Evolutionary conservation across 2,888 invertebrate species (phyloP).

Genomic region (Helicoverpa assulta): DNA sequence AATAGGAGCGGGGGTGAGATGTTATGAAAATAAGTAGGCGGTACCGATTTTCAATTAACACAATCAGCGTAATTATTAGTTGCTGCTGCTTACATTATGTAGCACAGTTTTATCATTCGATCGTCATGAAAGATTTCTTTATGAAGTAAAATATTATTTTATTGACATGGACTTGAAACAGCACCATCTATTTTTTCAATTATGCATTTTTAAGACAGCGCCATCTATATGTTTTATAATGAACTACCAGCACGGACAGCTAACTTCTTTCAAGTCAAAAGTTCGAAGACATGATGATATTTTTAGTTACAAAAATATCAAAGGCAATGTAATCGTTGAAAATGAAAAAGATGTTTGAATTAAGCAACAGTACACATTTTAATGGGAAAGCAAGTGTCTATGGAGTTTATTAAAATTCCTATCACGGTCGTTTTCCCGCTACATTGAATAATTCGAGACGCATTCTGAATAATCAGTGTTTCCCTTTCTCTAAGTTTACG

Average conservation of each 20-base stretch:
- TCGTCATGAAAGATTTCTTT: neutral
- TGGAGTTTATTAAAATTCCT: slow-evolving; percentile 73
- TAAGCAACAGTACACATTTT: slow-evolving; percentile 49
- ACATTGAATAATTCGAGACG: slow-evolving; percentile 78
- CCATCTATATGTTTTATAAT: slow-evolving; percentile 71
- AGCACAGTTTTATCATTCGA: slow-evolving; percentile 6
- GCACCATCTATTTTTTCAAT: slow-evolving; percentile 71
- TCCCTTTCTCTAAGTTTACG: slow-evolving; percentile 68
- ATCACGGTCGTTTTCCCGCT: slow-evolving; percentile 71
- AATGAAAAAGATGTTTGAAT: slow-evolving; percentile 48
- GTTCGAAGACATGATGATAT: slow-evolving; percentile 3
- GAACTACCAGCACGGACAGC: slow-evolving; percentile 62
- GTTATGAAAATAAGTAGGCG: slow-evolving; percentile 67
- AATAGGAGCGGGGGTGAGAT: slow-evolving; percentile 71
- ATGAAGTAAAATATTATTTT: neutral
- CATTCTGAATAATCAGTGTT: slow-evolving; percentile 73
- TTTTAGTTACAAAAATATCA: neutral
- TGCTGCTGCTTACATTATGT: slow-evolving; percentile 15
- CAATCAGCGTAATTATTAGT: slow-evolving; percentile 49
- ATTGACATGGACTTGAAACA: slow-evolving; percentile 24
- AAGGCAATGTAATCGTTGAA: neutral
- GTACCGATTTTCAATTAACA: slow-evolving; percentile 64
- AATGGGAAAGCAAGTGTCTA: slow-evolving; percentile 71
- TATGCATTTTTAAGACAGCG: slow-evolving; percentile 66
- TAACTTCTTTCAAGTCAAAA: slow-evolving; percentile 21